Base-by-base conservation (phyloP, 2,797 vertebrate genomes). In the Nasua narica region DNA sequence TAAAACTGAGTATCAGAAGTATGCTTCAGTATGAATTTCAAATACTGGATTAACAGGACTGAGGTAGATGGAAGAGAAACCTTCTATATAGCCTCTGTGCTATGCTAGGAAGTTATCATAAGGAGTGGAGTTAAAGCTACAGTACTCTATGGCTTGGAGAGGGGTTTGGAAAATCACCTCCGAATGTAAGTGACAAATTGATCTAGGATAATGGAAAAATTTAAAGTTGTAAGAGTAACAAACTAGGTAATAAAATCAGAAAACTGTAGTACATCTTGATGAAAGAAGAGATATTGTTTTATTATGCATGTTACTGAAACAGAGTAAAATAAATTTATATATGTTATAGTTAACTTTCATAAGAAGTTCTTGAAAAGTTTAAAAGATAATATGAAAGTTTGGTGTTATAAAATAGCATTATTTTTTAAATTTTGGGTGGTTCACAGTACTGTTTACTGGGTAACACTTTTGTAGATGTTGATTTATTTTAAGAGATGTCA, bases 401-500 rank as follows among this genome's bases (percentile, higher is more conserved):
- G 23, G 19, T 25, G n/a, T 29, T 69, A 40, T 89, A 62, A 87
- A 85, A 37, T 74, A 5, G 1, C 25, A 43, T 48, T n/a, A 52
- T 72, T 27, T 35, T 50, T 0, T 48, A 74, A 78, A 85, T 35
- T 52, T 35, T 70, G 15, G 50, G 2, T 82, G 15, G 6, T 50
- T 93, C n/a, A 56, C 52, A 67, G 2, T 84, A 27, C 27, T 65
- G 43, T 92, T 70, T 84, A 29, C 29, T 74, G 48, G 60, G 10
- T 92, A 83, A 65, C 23, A n/a, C 15, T 74, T 50, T 83, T 54
- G 37, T 43, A 40, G 7, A 81, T n/a, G 9, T 50, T 25, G 7
- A 35, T 87, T 94, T n/a, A 87, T 87, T 69, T 81, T 94, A 93
- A 90, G 58, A 19, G 35, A 77, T 76, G 1, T 86, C 82, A 74